A percentile compares a stretch with the other conserved stretches of the same genome.
phyloP scores from a whole-genome alignment of 2,113 vertebrate species.

The Pluvianellus socialis region DNA sequence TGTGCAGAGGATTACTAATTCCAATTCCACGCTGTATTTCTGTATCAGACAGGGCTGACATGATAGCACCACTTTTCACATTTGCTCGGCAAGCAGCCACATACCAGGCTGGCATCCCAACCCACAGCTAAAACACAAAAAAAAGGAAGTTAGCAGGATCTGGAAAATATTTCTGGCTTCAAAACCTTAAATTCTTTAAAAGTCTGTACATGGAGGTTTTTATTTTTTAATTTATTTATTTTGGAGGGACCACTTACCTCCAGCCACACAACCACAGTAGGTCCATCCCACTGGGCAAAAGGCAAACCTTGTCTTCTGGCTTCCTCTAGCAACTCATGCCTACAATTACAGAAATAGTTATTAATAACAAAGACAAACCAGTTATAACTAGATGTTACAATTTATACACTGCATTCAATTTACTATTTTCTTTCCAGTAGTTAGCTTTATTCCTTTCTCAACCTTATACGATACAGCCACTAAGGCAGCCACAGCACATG shows the following conservation, averaged over 20 bases:
- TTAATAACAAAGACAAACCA: neutral
- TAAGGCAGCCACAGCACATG: neutral
- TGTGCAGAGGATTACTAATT: conserved; percentile 95
- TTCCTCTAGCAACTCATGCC: conserved; percentile 95
- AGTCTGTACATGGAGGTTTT: neutral
- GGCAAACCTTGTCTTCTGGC: conserved; percentile 92
- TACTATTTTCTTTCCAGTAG: neutral
- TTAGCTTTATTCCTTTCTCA: neutral
- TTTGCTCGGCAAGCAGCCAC: conserved; percentile 97
- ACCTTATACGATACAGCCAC: neutral
- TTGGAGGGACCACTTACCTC: conserved; percentile 81
- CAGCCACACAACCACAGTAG: conserved; percentile 95
- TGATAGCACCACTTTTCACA: conserved; percentile 96
- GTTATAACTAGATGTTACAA: neutral
- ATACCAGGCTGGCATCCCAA: conserved; percentile 99
- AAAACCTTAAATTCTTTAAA: neutral
- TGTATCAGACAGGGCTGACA: conserved; percentile 96
- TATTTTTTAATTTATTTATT: neutral
- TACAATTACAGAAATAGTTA: neutral
- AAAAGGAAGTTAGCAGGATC: neutral
- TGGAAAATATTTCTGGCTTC: neutral
- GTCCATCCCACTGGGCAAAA: conserved; percentile 97
- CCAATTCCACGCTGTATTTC: conserved; percentile 98
- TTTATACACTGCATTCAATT: neutral
- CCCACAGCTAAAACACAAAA: conserved; percentile 86